A percentile compares a stretch with the other conserved stretches of the same genome.
Conservation (phyloP, 2,888 invertebrate genomes). For the Chrysomela aeneicollis region DNA sequence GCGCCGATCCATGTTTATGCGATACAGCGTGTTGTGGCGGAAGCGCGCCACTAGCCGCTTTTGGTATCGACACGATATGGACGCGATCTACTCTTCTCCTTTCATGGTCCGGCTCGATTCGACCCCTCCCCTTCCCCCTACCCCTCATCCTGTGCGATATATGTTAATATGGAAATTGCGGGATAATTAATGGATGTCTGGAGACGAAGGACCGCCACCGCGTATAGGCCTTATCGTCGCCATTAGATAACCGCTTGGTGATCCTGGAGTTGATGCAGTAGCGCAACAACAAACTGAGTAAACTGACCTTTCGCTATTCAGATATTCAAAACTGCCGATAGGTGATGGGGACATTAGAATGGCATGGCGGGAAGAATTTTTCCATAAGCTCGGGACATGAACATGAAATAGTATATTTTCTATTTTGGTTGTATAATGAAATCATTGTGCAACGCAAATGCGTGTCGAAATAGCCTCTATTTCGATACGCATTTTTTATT, state of each 20-base stretch:
- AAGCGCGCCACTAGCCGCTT: conserved; percentile 45
- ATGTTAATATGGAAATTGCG: conserved; percentile 54
- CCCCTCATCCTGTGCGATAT: conserved; percentile 52
- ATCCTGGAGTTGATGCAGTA: conserved; percentile 26
- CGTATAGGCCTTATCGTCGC: conserved; percentile 49
- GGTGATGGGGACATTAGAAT: too few relatives aligned
- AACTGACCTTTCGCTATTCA: too few relatives aligned
- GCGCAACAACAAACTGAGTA: too few relatives aligned
- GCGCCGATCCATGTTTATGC: neutral
- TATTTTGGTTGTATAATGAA: too few relatives aligned
- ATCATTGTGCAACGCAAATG: too few relatives aligned
- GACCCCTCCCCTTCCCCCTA: conserved; percentile 41
- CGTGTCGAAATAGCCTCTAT: too few relatives aligned
- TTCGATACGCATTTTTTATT: too few relatives aligned
- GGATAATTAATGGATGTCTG: conserved; percentile 48
- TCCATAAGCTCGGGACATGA: too few relatives aligned
- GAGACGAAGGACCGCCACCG: conserved; percentile 37
- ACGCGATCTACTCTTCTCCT: conserved; percentile 46
- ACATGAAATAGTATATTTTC: too few relatives aligned
- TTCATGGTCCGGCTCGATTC: conserved; percentile 44
- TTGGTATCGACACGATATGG: conserved; percentile 51
- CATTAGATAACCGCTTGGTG: conserved; percentile 44
- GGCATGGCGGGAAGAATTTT: too few relatives aligned
- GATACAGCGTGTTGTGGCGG: conserved; percentile 24
- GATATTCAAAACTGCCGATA: too few relatives aligned